A percentile compares a stretch with the other conserved stretches of the same genome.
Evolutionary conservation across 2,113 vertebrate genomes (phyloP).

Genomic region (Oxyura jamaicensis): DNA sequence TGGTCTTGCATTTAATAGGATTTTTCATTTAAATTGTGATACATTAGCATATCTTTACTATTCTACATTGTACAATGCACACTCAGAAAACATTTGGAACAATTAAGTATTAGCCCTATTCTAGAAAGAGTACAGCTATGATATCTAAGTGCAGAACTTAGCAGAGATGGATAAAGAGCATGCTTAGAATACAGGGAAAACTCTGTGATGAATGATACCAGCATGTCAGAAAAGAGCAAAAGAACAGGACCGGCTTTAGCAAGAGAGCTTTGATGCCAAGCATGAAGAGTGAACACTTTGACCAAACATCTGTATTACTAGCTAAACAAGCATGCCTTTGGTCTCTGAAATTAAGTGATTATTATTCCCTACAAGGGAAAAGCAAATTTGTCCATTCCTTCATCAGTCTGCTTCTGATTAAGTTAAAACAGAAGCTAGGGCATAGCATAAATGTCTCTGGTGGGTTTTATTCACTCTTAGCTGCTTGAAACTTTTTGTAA

Average conservation of each 20-base stretch:
- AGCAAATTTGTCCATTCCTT: conserved; percentile 8
- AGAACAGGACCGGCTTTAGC: neutral
- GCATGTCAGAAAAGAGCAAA: neutral
- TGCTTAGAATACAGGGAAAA: neutral
- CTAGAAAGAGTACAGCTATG: neutral
- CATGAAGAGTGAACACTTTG: neutral
- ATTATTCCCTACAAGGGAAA: conserved; percentile 24
- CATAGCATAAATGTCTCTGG: neutral
- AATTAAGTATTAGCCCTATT: neutral
- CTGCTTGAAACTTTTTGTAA: neutral
- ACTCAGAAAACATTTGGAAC: neutral
- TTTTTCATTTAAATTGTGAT: neutral
- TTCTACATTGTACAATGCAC: neutral
- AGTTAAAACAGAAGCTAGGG: neutral
- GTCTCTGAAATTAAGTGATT: neutral
- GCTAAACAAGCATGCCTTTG: neutral
- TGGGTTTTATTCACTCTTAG: neutral
- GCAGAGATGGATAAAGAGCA: neutral
- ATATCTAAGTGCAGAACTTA: neutral
- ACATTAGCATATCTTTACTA: neutral
- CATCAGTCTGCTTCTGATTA: neutral
- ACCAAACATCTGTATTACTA: neutral
- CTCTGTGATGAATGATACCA: neutral
- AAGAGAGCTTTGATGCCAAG: neutral
- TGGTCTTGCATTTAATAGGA: neutral